These are phyloP conservation scores for Ictidomys tridecemlineatus DNA, from an alignment of 2,113 vertebrate genomes.

Conservation along the genomic window DNA sequence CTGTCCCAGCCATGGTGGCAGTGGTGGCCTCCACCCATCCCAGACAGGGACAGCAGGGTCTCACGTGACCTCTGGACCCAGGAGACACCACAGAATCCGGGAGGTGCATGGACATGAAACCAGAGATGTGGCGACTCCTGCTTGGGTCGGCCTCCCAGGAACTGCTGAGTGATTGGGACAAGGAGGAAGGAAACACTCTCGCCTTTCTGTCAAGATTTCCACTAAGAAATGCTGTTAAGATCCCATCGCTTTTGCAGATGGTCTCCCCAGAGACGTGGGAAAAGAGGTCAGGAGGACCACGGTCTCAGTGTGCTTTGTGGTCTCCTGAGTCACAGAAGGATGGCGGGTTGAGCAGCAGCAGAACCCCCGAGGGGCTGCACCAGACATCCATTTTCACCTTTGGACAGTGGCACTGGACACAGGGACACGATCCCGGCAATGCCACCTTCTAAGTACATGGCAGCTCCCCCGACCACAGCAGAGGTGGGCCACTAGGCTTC, in stretches of 20 bases:
- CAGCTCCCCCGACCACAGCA: too few species aligned
- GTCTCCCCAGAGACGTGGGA: rapidly evolving
- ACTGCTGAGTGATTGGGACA: rapidly evolving
- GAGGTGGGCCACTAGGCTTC: too few species aligned
- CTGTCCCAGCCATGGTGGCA: neutral
- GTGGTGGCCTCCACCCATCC: neutral
- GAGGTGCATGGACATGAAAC: rapidly evolving
- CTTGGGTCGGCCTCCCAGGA: rapidly evolving
- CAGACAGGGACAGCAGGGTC: neutral
- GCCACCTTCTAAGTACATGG: neutral
- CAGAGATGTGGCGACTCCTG: neutral
- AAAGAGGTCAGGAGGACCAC: too few species aligned
- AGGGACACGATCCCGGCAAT: neutral
- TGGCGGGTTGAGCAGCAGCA: neutral
- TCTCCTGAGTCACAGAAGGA: neutral
- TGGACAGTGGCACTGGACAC: too few species aligned
- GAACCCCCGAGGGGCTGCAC: rapidly evolving
- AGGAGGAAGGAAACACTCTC: neutral
- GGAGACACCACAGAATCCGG: rapidly evolving
- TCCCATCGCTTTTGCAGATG: too few species aligned
- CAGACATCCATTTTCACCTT: too few species aligned
- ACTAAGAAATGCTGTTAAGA: rapidly evolving
- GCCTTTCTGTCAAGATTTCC: neutral
- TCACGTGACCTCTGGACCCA: rapidly evolving
- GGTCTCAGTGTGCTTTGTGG: too few species aligned